phyloP scores from a whole-genome alignment of 2,797 vertebrate species.

The Todus mexicanus region DNA sequence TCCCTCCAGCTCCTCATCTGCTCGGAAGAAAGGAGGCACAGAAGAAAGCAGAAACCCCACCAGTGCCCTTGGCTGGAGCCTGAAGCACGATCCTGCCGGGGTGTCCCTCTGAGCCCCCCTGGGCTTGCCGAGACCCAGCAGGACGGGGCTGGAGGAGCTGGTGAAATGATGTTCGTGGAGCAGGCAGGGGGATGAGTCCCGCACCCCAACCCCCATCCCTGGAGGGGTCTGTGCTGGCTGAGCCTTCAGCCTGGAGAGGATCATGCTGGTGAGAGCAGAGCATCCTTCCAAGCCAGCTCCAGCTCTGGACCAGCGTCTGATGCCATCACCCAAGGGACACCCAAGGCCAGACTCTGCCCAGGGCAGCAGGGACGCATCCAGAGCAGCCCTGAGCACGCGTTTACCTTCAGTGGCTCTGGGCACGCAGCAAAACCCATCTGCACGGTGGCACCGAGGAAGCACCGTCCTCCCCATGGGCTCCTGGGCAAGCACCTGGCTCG shows the following conservation, averaged over 20 bases:
- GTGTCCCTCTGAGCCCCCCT: neutral
- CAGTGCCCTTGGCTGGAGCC: accelerated
- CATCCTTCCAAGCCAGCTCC: neutral
- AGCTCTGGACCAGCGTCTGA: neutral
- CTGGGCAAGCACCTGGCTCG: neutral
- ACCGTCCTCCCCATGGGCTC: accelerated
- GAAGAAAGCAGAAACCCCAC: neutral
- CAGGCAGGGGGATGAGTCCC: neutral
- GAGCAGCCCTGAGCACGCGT: neutral
- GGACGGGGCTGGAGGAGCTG: neutral
- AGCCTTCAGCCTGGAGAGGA: accelerated
- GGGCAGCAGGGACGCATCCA: neutral
- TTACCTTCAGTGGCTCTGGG: accelerated
- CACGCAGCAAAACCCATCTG: neutral
- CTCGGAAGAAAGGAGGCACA: neutral
- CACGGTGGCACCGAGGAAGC: neutral
- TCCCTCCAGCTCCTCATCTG: neutral
- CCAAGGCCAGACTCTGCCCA: neutral
- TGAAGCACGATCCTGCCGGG: accelerated
- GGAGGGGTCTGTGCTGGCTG: accelerated
- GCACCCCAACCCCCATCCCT: no score
- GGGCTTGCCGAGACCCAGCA: neutral
- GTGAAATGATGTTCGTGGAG: neutral
- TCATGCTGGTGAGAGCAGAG: neutral
- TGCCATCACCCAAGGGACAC: neutral